These are phyloP conservation scores for Hydraecia micacea DNA, from an alignment of 2,888 invertebrate species.

Conservation along the genomic window DNA sequence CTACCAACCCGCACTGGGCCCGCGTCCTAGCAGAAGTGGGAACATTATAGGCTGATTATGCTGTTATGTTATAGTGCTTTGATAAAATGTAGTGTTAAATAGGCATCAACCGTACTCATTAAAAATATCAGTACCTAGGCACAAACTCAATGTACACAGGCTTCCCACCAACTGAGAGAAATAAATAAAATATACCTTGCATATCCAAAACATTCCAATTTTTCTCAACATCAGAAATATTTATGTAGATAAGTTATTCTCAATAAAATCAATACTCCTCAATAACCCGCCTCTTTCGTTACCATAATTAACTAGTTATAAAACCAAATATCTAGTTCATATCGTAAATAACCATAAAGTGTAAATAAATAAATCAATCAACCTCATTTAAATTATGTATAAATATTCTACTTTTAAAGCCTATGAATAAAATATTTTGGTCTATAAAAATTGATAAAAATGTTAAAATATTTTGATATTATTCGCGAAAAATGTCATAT, in stretches of 20 bases:
- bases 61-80: neutral
- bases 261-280: slow-evolving; percentile 31
- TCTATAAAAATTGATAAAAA: slow-evolving; percentile 30
- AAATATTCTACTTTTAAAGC: slow-evolving; percentile 32
- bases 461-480: slow-evolving; percentile 38
- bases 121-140: too few relatives aligned
- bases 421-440: slow-evolving; percentile 15
- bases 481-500: slow-evolving; percentile 33
- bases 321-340: slow-evolving; percentile 48
- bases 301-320: slow-evolving; percentile 46
- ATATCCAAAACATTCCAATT: neutral
- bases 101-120: neutral
- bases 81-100: too few relatives aligned
- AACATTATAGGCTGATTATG: too few relatives aligned
- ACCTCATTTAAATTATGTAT: slow-evolving; percentile 40
- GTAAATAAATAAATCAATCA: slow-evolving; percentile 53
- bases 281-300: slow-evolving; percentile 37
- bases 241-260: slow-evolving; percentile 18
- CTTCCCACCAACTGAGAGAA: neutral
- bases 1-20: too few relatives aligned
- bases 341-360: slow-evolving; percentile 47
- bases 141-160: neutral
- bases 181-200: neutral
- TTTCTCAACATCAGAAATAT: slow-evolving; percentile 19
- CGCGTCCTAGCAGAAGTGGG: too few relatives aligned